These are phyloP conservation scores for Pissodes strobi DNA, from an alignment of 1,140 invertebrate genomes.

Conservation along the genomic window DNA sequence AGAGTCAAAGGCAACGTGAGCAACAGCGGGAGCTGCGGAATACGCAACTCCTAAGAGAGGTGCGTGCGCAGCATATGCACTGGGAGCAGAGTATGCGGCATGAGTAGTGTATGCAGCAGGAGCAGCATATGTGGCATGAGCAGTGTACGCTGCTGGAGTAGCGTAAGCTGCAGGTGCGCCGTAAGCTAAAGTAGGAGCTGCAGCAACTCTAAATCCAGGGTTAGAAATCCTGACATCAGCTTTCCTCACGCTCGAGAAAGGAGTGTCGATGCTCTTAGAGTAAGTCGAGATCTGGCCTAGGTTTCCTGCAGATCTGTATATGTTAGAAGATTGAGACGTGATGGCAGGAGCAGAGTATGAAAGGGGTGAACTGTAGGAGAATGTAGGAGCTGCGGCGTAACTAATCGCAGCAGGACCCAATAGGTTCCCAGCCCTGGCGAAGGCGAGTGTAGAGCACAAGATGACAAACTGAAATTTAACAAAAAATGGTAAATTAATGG, in stretches of 20 bases:
- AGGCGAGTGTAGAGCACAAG: constrained; percentile 68
- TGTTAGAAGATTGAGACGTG: constrained; percentile 65
- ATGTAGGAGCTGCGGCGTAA: constrained; percentile 35
- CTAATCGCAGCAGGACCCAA: constrained; percentile 56
- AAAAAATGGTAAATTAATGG: too few species aligned
- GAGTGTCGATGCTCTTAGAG: constrained; percentile 67
- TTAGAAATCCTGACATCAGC: constrained; percentile 67
- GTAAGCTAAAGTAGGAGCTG: constrained; percentile 37
- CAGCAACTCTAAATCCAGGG: constrained; percentile 59
- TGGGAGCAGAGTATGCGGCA: constrained; percentile 52
- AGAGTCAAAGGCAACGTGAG: constrained; percentile 67
- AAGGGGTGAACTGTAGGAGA: constrained; percentile 44
- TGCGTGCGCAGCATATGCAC: constrained; percentile 59
- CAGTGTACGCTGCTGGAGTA: constrained; percentile 39
- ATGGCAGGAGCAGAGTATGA: constrained; percentile 53
- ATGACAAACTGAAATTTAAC: constrained; percentile 64
- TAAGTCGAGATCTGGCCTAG: constrained; percentile 66
- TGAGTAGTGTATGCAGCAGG: constrained; percentile 54
- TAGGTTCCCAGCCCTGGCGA: constrained; percentile 64
- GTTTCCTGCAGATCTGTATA: constrained; percentile 65
- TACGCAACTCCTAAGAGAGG: constrained; percentile 54
- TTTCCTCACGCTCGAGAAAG: constrained; percentile 69
- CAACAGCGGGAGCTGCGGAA: constrained; percentile 68
- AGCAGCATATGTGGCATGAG: constrained; percentile 56
- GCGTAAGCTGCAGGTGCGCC: constrained; percentile 48